Evolutionary conservation across 2,797 vertebrate species (phyloP).

Genomic region (Peromyscus melanophrys): DNA sequence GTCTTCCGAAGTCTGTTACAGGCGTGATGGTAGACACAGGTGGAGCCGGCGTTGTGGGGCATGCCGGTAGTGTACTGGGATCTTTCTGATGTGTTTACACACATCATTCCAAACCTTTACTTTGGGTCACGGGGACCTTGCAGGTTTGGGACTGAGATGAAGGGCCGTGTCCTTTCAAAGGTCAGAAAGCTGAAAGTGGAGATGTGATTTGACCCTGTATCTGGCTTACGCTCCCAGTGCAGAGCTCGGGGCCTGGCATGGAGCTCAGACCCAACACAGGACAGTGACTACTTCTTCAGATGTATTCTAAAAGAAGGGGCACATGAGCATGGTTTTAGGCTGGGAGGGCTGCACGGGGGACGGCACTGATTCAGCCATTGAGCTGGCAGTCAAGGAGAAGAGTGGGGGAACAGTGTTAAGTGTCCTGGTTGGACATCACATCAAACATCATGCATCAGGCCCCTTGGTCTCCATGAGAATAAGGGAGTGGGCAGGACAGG

Average conservation of each 20-base stretch:
- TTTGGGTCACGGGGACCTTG: background rate
- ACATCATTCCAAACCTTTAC: background rate
- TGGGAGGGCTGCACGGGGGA: background rate
- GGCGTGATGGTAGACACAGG: background rate
- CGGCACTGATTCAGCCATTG: background rate
- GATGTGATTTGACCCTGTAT: background rate
- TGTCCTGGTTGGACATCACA: background rate
- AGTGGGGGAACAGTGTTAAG: background rate
- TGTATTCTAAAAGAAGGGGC: background rate
- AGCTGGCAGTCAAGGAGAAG: background rate
- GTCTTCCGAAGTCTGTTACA: background rate
- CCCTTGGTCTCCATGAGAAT: background rate
- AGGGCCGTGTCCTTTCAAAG: background rate
- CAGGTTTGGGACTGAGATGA: background rate
- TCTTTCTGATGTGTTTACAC: accelerated
- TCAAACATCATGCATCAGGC: background rate
- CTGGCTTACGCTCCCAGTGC: background rate
- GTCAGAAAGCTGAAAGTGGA: background rate
- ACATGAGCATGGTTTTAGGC: background rate
- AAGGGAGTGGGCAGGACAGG: background rate
- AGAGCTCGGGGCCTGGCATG: background rate
- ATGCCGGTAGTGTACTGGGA: accelerated
- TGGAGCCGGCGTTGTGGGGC: background rate
- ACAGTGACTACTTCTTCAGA: background rate
- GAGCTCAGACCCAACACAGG: background rate